Conservation (phyloP, 2,113 vertebrate genomes). For the Podarcis muralis region DNA sequence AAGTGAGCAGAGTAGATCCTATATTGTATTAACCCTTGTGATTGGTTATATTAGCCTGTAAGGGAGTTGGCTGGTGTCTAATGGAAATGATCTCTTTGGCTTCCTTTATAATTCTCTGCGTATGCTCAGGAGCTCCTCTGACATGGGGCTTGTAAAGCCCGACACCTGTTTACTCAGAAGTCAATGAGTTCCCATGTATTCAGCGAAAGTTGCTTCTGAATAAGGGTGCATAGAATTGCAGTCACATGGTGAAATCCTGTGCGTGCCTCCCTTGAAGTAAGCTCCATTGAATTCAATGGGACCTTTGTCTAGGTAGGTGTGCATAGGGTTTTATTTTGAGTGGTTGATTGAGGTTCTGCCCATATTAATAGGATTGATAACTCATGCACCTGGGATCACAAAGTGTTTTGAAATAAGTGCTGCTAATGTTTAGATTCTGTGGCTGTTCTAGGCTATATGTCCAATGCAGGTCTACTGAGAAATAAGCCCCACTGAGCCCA, state of each 20-base stretch:
- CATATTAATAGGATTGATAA: background rate
- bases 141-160: background rate
- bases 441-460: background rate
- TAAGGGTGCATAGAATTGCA: background rate
- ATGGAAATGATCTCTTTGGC: background rate
- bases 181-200: background rate
- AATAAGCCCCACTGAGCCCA: background rate
- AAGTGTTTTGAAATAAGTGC: background rate
- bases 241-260: background rate
- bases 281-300: background rate
- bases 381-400: background rate
- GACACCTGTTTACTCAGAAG: background rate
- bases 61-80: background rate
- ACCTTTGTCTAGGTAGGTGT: background rate
- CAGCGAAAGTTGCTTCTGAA: background rate
- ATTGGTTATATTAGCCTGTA: background rate
- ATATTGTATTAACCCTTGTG: background rate
- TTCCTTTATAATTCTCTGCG: background rate
- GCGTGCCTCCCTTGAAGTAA: background rate
- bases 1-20: conserved; percentile 16
- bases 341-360: background rate
- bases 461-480: background rate
- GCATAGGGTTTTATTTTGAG: background rate
- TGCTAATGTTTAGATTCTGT: background rate
- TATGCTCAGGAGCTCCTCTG: background rate